Evolutionary conservation across 2,113 vertebrate genomes (phyloP).

Genomic region (Neodon shergylaensis): DNA sequence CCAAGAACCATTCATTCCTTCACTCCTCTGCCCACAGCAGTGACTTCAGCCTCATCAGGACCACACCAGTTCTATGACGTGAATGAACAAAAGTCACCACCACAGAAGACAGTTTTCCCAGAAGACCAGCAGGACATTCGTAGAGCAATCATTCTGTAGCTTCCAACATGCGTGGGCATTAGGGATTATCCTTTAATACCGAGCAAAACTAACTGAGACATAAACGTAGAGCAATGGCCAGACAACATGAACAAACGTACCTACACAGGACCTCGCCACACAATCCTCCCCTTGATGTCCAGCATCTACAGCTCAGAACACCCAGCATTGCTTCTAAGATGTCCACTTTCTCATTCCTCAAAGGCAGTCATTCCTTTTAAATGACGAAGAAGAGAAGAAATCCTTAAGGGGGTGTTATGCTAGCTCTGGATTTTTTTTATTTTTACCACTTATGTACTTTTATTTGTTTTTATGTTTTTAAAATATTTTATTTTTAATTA

Average conservation of each 20-base stretch:
- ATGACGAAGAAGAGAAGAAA: background rate
- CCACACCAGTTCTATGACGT: background rate
- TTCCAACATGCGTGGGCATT: background rate
- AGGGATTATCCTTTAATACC: background rate
- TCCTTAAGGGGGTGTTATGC: background rate
- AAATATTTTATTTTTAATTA: background rate
- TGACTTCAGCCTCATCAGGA: background rate
- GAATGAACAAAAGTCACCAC: background rate
- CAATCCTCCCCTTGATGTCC: background rate
- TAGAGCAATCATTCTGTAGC: background rate
- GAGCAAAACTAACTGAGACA: conserved; percentile 7
- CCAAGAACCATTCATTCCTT: background rate
- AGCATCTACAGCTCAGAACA: background rate
- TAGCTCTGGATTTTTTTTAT: background rate
- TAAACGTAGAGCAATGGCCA: background rate
- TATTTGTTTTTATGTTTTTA: background rate
- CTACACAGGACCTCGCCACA: background rate
- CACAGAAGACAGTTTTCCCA: background rate
- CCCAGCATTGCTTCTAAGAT: background rate
- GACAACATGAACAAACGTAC: background rate
- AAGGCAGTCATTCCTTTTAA: background rate
- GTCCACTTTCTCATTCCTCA: background rate
- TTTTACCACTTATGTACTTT: background rate
- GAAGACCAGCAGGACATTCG: background rate
- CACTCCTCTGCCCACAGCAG: background rate